Conservation (phyloP, 2,888 invertebrate genomes). For the Apomyelois bistriatella region DNA sequence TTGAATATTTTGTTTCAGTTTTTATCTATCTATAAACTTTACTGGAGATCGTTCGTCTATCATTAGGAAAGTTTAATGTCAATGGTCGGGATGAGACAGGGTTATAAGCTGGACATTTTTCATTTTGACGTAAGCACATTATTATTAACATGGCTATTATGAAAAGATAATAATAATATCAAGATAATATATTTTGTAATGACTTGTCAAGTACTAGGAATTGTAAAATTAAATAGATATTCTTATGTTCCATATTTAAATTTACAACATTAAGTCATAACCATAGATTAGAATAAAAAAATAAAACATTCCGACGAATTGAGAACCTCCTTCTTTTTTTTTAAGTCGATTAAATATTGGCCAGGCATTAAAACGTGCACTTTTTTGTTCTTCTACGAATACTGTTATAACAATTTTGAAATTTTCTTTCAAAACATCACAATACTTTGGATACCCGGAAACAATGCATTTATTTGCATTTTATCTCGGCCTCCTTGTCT, state of each 20-base stretch:
- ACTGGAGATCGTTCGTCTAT: not conserved
- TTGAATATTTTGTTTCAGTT: not conserved
- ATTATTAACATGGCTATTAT: not conserved
- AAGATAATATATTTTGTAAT: not conserved
- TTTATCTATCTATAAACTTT: not conserved
- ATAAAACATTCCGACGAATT: no score
- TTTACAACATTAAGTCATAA: no score
- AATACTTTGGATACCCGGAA: not conserved
- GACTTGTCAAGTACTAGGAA: no score
- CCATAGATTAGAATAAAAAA: no score
- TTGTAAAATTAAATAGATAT: no score
- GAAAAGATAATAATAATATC: not conserved
- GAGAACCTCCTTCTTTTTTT: no score
- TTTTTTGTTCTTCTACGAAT: no score
- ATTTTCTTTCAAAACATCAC: not conserved
- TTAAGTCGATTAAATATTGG: no score
- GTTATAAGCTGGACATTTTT: not conserved
- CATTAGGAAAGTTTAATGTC: not conserved
- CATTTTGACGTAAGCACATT: not conserved
- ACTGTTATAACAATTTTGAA: no score
- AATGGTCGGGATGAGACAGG: not conserved
- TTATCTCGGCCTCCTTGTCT: slow-evolving; percentile 2
- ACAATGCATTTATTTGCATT: slow-evolving; percentile 13
- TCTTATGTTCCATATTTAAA: no score
- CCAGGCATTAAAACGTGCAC: no score